phyloP scores from a whole-genome alignment of 2,888 invertebrate species.

The Heterodera filipjevi region DNA sequence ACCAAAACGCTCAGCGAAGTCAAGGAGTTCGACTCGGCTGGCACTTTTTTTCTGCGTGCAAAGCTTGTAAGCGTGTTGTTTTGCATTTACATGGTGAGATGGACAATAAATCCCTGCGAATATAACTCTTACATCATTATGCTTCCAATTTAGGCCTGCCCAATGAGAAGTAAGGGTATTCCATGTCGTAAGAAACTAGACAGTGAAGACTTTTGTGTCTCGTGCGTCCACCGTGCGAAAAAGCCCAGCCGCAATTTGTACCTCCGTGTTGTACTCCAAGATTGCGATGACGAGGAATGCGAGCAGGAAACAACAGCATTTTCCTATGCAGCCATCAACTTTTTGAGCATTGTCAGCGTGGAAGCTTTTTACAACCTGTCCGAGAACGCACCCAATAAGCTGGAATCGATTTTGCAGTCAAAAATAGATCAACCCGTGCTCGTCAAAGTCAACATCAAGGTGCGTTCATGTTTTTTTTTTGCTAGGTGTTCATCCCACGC shows the following conservation, averaged over 20 bases:
- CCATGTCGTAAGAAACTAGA: neutral
- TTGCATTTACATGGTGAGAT: neutral
- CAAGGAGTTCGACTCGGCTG: neutral
- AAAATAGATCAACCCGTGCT: neutral
- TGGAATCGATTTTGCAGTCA: neutral
- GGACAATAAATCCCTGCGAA: neutral
- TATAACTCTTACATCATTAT: neutral
- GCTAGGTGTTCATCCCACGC: neutral
- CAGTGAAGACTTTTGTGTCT: neutral
- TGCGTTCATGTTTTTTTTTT: neutral
- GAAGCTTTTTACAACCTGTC: neutral
- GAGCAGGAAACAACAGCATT: neutral
- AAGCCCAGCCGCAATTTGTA: neutral
- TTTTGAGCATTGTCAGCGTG: neutral
- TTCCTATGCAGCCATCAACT: neutral
- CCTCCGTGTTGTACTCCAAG: neutral
- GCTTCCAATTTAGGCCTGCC: slow-evolving; percentile 4
- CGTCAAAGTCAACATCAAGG: neutral
- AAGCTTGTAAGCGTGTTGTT: neutral
- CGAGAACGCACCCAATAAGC: neutral
- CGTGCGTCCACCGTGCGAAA: neutral
- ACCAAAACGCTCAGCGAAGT: neutral
- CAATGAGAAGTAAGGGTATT: neutral
- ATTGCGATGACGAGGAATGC: neutral
- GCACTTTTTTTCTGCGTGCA: neutral